Conservation (phyloP, 2,113 vertebrate genomes). For the Cyrtonyx montezumae region DNA sequence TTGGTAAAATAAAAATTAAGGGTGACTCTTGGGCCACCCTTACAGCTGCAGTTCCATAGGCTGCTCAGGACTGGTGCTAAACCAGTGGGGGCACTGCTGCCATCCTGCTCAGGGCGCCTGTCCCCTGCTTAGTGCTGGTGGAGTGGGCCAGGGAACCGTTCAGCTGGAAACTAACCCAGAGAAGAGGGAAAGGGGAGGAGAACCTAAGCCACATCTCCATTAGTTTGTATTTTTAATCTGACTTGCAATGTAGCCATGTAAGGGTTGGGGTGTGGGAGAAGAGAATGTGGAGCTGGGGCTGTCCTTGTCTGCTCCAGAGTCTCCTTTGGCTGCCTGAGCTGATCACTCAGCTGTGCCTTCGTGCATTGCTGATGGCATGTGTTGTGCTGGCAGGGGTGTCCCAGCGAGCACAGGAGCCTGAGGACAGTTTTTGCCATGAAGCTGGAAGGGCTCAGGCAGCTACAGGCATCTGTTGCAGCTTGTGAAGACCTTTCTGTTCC, state of each 20-base stretch:
- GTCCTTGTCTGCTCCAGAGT: not conserved
- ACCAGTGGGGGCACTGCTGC: not conserved
- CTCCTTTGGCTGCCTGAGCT: not conserved
- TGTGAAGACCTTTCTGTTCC: not conserved
- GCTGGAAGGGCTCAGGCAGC: not conserved
- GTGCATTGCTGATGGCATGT: accelerated
- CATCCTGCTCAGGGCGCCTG: accelerated
- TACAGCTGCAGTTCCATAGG: not conserved
- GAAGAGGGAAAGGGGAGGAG: not conserved
- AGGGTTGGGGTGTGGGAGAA: not conserved
- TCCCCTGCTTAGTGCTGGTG: no score
- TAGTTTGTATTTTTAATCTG: no score
- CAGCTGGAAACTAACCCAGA: not conserved
- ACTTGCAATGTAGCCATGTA: not conserved
- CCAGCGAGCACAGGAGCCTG: accelerated
- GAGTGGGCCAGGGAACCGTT: accelerated
- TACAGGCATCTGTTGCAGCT: accelerated
- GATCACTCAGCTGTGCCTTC: not conserved
- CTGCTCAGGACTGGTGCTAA: not conserved
- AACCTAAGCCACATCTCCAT: not conserved
- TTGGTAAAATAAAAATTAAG: not conserved
- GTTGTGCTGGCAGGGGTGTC: accelerated
- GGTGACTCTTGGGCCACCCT: not conserved
- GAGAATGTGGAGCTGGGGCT: not conserved
- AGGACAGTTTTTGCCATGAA: accelerated